Conservation (phyloP, 2,797 vertebrate species). For the Tokudaia muenninki region DNA sequence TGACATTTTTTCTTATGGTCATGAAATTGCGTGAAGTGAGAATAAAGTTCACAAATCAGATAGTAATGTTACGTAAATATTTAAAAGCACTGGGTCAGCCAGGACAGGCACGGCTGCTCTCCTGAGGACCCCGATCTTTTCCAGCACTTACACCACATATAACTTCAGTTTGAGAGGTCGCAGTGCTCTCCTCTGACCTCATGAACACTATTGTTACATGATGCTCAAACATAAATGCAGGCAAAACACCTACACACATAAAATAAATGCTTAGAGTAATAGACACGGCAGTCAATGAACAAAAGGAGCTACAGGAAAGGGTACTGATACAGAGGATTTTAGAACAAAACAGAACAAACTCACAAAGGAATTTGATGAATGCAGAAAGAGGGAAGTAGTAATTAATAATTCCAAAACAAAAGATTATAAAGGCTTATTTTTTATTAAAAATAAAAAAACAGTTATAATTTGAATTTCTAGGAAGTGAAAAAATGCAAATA, state of each 20-base stretch:
- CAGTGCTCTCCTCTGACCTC: too few relatives aligned
- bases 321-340: background rate
- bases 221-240: background rate
- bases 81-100: background rate
- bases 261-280: background rate
- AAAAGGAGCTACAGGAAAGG: background rate
- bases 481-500: background rate
- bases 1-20: background rate
- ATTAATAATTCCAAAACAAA: conserved; percentile 2
- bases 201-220: background rate
- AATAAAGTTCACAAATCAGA: background rate
- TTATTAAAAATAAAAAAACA: background rate
- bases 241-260: background rate
- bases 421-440: background rate
- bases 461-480: background rate
- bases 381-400: background rate
- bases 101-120: background rate
- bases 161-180: background rate
- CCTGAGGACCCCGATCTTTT: too few relatives aligned
- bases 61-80: background rate
- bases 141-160: too few relatives aligned
- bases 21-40: background rate
- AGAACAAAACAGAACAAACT: background rate
- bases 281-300: background rate
- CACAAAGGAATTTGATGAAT: background rate